phyloP scores from a whole-genome alignment of 2,113 vertebrate species.

The Hypocryptadius cinnamomeus region DNA sequence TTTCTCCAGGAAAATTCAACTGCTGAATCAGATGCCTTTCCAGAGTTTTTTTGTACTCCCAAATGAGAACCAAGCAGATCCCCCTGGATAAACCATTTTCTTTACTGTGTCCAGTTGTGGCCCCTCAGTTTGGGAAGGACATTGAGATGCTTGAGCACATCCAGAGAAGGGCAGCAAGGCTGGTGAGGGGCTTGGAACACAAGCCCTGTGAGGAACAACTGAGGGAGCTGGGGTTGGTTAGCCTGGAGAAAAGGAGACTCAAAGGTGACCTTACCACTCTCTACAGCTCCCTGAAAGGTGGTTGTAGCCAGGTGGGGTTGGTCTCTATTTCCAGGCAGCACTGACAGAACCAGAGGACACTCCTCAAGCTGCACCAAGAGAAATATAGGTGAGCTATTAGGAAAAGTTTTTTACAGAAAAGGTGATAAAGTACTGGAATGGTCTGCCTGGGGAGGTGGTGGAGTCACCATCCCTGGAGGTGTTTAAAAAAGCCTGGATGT shows the following conservation, averaged over 20 bases:
- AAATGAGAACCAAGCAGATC: not conserved
- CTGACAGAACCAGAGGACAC: not conserved
- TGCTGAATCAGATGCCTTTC: not conserved
- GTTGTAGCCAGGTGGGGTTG: not conserved
- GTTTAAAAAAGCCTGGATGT: not conserved
- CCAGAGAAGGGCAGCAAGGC: not conserved
- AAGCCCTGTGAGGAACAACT: not conserved
- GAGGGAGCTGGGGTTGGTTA: not conserved
- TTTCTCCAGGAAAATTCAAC: not conserved
- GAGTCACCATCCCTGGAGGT: not conserved
- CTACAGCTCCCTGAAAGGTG: not conserved
- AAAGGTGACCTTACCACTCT: not conserved
- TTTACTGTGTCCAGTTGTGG: not conserved
- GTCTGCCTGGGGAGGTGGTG: not conserved
- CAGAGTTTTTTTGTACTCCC: not conserved
- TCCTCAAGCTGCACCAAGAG: not conserved
- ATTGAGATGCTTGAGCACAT: rapidly evolving
- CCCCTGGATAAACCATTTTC: not conserved
- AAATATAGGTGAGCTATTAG: not conserved
- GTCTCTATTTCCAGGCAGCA: not conserved
- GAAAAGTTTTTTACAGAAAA: too few species aligned
- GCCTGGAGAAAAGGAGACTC: not conserved
- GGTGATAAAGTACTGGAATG: not conserved
- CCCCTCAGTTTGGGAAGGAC: not conserved
- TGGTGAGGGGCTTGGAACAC: not conserved